phyloP scores from a whole-genome alignment of 2,888 invertebrate genomes.

The Tipula confusa region DNA sequence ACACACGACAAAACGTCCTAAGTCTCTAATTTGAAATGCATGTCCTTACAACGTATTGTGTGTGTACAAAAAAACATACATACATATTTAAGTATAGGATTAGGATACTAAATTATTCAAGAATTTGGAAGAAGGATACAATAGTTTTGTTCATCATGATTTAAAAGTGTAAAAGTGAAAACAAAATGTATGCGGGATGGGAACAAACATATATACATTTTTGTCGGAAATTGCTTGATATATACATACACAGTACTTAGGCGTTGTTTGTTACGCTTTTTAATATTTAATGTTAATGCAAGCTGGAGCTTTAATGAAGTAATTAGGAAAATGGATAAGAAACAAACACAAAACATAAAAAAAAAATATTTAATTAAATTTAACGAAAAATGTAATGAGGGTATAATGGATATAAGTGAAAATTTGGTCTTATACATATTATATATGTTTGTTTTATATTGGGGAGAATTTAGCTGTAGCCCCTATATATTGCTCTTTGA shows the following conservation, averaged over 20 bases:
- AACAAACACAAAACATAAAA: neutral
- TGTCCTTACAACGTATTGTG: neutral
- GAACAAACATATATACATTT: neutral
- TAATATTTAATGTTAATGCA: slow-evolving; percentile 20
- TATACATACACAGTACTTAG: neutral
- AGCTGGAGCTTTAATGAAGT: slow-evolving; percentile 25
- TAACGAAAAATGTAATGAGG: neutral
- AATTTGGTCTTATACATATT: neutral
- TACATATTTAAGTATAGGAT: neutral
- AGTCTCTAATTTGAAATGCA: neutral
- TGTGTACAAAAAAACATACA: neutral
- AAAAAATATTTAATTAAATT: neutral
- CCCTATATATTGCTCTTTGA: neutral
- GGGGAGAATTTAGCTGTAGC: neutral
- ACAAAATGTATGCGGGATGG: neutral
- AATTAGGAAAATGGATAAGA: neutral
- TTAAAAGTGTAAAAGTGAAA: neutral
- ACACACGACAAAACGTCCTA: neutral
- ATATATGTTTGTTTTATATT: no score
- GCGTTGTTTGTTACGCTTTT: neutral
- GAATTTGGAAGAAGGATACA: neutral
- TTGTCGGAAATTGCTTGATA: neutral
- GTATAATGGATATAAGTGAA: neutral
- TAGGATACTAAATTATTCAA: neutral
- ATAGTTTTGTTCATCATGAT: slow-evolving; percentile 12